These are phyloP conservation scores for Metalampra italica DNA, from an alignment of 2,888 invertebrate species.

Conservation along the genomic window DNA sequence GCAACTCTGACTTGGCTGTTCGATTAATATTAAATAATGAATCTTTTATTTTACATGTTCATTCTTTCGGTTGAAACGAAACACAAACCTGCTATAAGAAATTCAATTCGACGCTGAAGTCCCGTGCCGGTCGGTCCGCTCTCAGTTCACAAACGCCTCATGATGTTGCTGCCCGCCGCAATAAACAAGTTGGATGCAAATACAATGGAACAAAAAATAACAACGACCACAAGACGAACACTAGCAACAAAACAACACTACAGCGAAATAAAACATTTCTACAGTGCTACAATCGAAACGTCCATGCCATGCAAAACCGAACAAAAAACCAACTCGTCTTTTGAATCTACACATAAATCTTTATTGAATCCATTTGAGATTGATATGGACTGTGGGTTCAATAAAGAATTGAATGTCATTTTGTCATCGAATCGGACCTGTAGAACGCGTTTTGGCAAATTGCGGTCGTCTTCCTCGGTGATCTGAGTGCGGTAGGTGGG, in stretches of 20 bases:
- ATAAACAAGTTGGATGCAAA: constrained; percentile 45
- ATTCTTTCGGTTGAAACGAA: too few relatives aligned
- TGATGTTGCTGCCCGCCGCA: constrained; percentile 36
- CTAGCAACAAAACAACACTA: constrained; percentile 51
- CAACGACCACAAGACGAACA: constrained; percentile 40
- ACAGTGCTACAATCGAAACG: constrained; percentile 49
- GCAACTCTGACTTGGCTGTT: too few relatives aligned
- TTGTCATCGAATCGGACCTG: constrained; percentile 84
- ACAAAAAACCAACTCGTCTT: constrained; percentile 30
- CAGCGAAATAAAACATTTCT: constrained; percentile 39
- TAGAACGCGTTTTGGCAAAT: constrained; percentile 94
- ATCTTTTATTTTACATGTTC: too few relatives aligned
- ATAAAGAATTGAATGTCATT: constrained; percentile 43
- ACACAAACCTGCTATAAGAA: background rate
- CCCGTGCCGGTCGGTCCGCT: constrained; percentile 9
- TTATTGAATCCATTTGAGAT: constrained; percentile 29
- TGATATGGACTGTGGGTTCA: constrained; percentile 25
- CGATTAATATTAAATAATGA: too few relatives aligned
- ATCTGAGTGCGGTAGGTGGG: constrained; percentile 97
- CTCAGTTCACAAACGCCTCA: constrained; percentile 26
- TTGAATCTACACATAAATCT: constrained; percentile 45
- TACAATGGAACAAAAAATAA: constrained; percentile 37
- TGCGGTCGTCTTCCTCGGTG: constrained; percentile 96
- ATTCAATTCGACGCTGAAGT: constrained; percentile 7
- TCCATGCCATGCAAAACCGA: constrained; percentile 68